Conservation (phyloP, 2,797 vertebrate genomes). For the Rhinatrema bivittatum region DNA sequence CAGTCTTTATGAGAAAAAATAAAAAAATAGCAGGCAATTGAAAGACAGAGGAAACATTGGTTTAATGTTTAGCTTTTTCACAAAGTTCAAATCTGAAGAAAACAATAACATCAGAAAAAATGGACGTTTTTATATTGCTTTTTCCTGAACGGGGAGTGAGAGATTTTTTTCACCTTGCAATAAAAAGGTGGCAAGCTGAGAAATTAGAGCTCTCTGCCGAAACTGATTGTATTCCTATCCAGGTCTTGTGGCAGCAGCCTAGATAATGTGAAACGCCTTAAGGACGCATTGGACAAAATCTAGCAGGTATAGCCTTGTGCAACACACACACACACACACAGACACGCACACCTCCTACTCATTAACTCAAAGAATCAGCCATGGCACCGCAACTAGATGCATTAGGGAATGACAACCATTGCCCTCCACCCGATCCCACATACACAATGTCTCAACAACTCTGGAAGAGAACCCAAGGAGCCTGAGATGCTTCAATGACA, state of each 20-base stretch:
- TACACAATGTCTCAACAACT: conserved; percentile 13
- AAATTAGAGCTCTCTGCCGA: conserved; percentile 95
- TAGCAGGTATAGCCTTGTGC: conserved; percentile 33
- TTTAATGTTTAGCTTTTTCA: too few relatives aligned
- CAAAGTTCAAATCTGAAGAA: too few relatives aligned
- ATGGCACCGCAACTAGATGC: background rate
- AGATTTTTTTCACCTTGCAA: conserved; percentile 56
- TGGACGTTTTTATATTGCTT: too few relatives aligned
- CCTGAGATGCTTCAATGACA: conserved; percentile 33
- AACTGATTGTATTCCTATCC: conserved; percentile 95
- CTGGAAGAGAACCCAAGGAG: conserved; percentile 17
- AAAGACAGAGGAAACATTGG: too few relatives aligned
- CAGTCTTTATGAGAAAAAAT: too few relatives aligned
- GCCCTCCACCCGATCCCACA: background rate
- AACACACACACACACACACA: conserved; percentile 7
- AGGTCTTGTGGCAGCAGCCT: conserved; percentile 84
- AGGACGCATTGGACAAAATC: conserved; percentile 81
- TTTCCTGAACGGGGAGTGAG: conserved; percentile 12
- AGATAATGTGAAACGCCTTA: conserved; percentile 86
- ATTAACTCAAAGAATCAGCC: conserved; percentile 1
- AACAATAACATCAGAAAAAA: too few relatives aligned
- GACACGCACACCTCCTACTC: conserved; percentile 4
- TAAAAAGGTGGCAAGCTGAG: conserved; percentile 94
- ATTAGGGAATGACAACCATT: background rate
- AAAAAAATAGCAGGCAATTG: too few relatives aligned